A percentile compares a stretch with the other conserved stretches of the same genome.
Evolutionary conservation across 1,140 invertebrate genomes (phyloP).

Genomic region (Micrasema longulum): DNA sequence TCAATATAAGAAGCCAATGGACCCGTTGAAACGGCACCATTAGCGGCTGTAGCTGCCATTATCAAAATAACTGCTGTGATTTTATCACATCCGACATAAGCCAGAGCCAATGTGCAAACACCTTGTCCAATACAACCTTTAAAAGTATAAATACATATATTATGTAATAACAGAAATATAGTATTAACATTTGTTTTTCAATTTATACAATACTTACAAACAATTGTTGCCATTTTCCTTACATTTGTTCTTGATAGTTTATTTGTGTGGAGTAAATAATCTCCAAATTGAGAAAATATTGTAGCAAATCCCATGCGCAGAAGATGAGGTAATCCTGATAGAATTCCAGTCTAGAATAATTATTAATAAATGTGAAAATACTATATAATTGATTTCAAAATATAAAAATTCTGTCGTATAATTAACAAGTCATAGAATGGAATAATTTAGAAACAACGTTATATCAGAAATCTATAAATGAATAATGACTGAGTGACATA

Average conservation of each 20-base stretch:
- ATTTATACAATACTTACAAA: conserved; percentile 71
- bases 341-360: conserved; percentile 72
- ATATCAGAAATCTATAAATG: too few relatives aligned
- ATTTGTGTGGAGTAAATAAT: conserved; percentile 71
- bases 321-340: conserved; percentile 76
- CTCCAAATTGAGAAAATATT: conserved; percentile 70
- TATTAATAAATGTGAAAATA: too few relatives aligned
- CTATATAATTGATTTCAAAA: too few relatives aligned
- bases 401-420: too few relatives aligned
- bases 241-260: conserved; percentile 73
- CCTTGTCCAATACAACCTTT: conserved; percentile 70
- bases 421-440: too few relatives aligned
- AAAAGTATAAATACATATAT: conserved; percentile 34
- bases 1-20: conserved; percentile 74
- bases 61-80: conserved; percentile 72
- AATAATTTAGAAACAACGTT: too few relatives aligned
- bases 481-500: too few relatives aligned
- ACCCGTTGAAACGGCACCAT: conserved; percentile 76
- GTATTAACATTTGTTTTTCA: too few relatives aligned
- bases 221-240: conserved; percentile 72
- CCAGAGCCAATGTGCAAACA: conserved; percentile 70
- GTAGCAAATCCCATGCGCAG: conserved; percentile 74
- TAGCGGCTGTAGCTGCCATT: conserved; percentile 71
- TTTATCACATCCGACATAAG: conserved; percentile 74
- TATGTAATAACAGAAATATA: background rate